Base-by-base conservation (phyloP, 2,113 vertebrate genomes). In the Perca fluviatilis region DNA sequence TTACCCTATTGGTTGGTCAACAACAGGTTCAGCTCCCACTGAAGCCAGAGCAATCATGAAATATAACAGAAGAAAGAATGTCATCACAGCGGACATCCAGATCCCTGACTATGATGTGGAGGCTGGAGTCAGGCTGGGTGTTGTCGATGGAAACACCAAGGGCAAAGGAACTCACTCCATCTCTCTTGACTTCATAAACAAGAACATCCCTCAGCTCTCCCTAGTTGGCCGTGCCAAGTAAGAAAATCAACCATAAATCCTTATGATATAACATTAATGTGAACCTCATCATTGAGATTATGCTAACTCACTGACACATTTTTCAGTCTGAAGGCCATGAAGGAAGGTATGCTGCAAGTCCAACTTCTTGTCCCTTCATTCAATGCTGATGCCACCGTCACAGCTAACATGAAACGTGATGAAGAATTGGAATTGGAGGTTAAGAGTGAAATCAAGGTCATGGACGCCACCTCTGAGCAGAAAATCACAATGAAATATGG, bases 191-290 rank as follows among this genome's bases (percentile, higher is more conserved):
- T n/a, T 99, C 8, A 89, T 96, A 64, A 97, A 97, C 87, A 96
- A 96, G 88, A 96, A 97, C 51, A 89, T 96, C 86, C 90, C 96
- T 54, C 95, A 97, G 91, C 86, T 96, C 54, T 95, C 96, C 12
- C 86, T 99, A 77, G 89, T 94, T 36, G 96, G 95, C n/a, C 96
- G 92, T 30, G 76, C 96, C 74, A 97, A 96, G 98, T 99, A 96
- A 88, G 93, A 82, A 1, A 85, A 85, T 71, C 15, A 43, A n/a
- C n/a, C 3, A 51, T 18, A 36, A 73, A 74, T 58, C 19, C 27
- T 70, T 1, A 61, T n/a, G 40, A 43, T 43, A 43, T 63, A 61
- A n/a, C 30, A 77, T 23, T 12, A 46, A 49, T 53, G 3, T 68
- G 10, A 47, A 8, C 2, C 4, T 66, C 7, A 18, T 68, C 12